Evolutionary conservation across 2,113 vertebrate species (phyloP).

Genomic region (Condylura cristata): DNA sequence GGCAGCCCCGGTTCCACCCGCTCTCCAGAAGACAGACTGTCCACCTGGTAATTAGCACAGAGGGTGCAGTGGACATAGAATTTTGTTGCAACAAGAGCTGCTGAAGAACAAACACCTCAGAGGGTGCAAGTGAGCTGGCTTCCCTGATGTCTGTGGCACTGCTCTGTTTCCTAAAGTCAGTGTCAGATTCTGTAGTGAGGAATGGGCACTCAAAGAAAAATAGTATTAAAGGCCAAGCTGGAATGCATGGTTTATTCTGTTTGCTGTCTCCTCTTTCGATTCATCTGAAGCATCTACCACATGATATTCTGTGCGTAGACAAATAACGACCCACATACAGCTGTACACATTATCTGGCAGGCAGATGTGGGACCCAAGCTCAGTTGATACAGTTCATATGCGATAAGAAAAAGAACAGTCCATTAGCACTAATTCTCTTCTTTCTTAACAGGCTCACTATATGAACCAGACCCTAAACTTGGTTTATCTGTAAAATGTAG

Average conservation of each 20-base stretch:
- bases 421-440: slow-evolving; percentile 38
- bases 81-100: neutral
- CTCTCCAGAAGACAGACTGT: neutral
- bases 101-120: neutral
- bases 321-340: slow-evolving; percentile 20
- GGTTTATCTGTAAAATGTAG: slow-evolving; percentile 39
- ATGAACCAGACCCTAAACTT: slow-evolving; percentile 52
- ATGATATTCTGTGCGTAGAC: neutral
- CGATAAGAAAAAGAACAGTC: slow-evolving; percentile 27
- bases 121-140: neutral
- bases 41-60: neutral
- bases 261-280: neutral
- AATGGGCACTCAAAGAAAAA: neutral
- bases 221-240: neutral
- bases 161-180: neutral
- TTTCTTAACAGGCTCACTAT: slow-evolving; percentile 48
- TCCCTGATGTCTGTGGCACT: neutral
- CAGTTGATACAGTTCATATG: neutral
- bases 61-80: neutral
- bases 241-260: neutral
- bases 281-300: neutral
- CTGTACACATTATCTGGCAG: slow-evolving; percentile 36
- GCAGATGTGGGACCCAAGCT: slow-evolving; percentile 44
- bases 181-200: neutral
- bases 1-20: neutral